These are phyloP conservation scores for Heliconius ethilla DNA, from an alignment of 2,888 invertebrate species.

Conservation along the genomic window DNA sequence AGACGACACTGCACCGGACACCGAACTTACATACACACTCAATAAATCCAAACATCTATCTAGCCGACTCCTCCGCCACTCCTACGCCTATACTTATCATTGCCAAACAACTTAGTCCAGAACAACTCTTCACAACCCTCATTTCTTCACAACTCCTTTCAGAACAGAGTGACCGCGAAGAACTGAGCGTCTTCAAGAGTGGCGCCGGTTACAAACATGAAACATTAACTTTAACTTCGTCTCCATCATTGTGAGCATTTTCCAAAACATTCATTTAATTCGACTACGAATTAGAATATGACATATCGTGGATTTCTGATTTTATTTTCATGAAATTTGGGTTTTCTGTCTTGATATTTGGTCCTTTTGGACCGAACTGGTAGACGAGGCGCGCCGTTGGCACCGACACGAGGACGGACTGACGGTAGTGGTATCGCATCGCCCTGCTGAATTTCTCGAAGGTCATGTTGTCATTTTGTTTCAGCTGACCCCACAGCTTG, in stretches of 20 bases:
- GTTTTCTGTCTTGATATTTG: conserved; percentile 87
- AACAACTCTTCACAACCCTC: conserved; percentile 39
- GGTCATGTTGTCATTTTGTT: conserved; percentile 94
- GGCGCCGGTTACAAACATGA: conserved; percentile 44
- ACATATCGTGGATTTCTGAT: conserved; percentile 62
- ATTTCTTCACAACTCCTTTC: neutral
- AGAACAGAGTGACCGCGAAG: neutral
- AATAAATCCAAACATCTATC: conserved; percentile 61
- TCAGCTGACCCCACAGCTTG: conserved; percentile 91
- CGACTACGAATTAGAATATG: conserved; percentile 61
- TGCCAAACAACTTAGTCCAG: conserved; percentile 44
- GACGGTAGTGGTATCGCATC: conserved; percentile 93
- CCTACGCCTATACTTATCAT: conserved; percentile 42
- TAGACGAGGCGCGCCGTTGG: conserved; percentile 89
- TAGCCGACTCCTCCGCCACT: conserved; percentile 47
- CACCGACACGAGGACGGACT: conserved; percentile 87
- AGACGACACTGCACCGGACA: conserved; percentile 59
- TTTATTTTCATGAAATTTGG: conserved; percentile 78
- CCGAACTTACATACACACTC: conserved; percentile 61
- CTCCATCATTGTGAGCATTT: conserved; percentile 49
- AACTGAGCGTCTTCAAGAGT: conserved; percentile 41
- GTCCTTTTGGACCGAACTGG: conserved; percentile 91
- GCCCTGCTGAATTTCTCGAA: conserved; percentile 96
- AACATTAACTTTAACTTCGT: conserved; percentile 45
- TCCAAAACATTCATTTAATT: conserved; percentile 47